Base-by-base conservation (phyloP, 2,113 vertebrate genomes). In the Alectura lathami region DNA sequence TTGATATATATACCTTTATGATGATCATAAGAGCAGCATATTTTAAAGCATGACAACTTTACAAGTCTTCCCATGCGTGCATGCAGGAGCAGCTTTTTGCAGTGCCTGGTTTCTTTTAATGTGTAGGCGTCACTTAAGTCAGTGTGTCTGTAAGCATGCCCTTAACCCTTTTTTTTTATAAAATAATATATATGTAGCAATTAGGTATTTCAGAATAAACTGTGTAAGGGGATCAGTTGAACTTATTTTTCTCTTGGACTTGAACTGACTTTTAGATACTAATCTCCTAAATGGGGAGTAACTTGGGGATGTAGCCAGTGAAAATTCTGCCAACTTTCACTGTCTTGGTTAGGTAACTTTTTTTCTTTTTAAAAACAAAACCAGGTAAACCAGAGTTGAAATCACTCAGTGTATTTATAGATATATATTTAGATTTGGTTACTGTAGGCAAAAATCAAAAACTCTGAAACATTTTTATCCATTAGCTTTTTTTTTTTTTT, bases 31-130 rank as follows among this genome's bases (percentile, higher is more conserved):
- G 40, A 94, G 36, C 83, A 81, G 50, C n/a, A 10, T 93, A 83
- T 93, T 94, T 88, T 67, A 85, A 86, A 93, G 86, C 92, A 97
- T 97, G 96, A 93, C 86, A 94, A 24, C 45, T 64, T 79, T 83
- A 70, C 21, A 81, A 47, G 34, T 54, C 83, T 97, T 94, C 57
- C 66, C 29, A 2, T 92, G 96, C 29, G 1, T 92, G 96, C 91
- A 96, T 93, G 84, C 88, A 75, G 74, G 91, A 92, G 84, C 82
- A 88, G 22, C 70, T 91, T 97, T 38, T 96, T 81, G 81, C 72
- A 72, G 57, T 93, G 79, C 80, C 47, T 84, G 81, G 6, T 91
- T 96, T 94, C 38, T 87, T 94, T 83, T 94, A 86, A 81, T 30
- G 56, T 91, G 67, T 40, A 67, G 83, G 43, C 68, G 86, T 91